Conservation (phyloP, 2,113 vertebrate species). For the Mola mola region DNA sequence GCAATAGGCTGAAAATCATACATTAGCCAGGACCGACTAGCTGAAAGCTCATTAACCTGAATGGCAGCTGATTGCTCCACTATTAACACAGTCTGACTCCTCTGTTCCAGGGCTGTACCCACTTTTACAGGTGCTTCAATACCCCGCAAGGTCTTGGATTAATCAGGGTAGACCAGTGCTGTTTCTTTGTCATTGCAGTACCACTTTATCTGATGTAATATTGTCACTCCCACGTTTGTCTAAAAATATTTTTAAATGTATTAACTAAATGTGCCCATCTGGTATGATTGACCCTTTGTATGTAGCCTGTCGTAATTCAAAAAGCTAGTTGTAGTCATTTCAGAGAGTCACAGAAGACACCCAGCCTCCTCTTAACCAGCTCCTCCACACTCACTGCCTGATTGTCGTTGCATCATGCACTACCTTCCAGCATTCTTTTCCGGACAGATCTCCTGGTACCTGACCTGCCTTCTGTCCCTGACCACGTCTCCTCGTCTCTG, state of each 20-base stretch:
- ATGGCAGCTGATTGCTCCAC: constrained; percentile 80
- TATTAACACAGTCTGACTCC: constrained; percentile 78
- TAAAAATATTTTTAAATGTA: constrained; percentile 41
- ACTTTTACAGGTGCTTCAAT: constrained; percentile 76
- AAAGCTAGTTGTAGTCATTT: constrained; percentile 57
- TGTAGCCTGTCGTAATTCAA: constrained; percentile 53
- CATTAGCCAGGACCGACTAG: constrained; percentile 79
- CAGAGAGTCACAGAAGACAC: constrained; percentile 65
- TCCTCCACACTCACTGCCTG: too few relatives aligned
- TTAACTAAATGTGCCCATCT: constrained; percentile 72
- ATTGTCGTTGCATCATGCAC: too few relatives aligned
- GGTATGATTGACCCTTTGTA: constrained; percentile 71
- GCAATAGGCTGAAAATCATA: constrained; percentile 76
- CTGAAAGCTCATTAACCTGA: constrained; percentile 82
- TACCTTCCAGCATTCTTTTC: too few relatives aligned
- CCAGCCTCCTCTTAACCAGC: too few relatives aligned
- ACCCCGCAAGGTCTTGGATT: constrained; percentile 68
- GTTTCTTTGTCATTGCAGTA: constrained; percentile 70
- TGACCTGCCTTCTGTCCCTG: too few relatives aligned
- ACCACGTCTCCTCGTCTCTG: too few relatives aligned
- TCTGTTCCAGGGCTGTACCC: constrained; percentile 72
- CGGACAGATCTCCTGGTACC: too few relatives aligned
- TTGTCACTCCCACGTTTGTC: constrained; percentile 46
- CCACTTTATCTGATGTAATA: constrained; percentile 71
- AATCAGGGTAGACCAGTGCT: constrained; percentile 80